Evolutionary conservation across 2,888 invertebrate genomes (phyloP), one percentile per base, ranked within the genome.

Genomic region (Sinotaia quadrata): DNA sequence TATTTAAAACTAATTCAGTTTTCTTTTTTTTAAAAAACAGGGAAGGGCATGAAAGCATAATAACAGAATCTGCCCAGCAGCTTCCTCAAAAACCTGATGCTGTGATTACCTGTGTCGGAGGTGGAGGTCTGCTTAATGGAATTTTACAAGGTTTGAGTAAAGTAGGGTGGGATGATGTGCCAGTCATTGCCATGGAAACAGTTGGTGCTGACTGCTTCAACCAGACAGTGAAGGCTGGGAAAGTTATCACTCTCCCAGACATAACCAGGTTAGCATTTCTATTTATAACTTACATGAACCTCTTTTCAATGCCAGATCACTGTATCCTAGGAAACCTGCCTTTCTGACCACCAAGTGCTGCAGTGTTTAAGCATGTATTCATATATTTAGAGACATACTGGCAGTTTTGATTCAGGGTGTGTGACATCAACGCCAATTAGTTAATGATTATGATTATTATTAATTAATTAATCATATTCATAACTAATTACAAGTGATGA

Each of bases 151-250:
- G 84, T 2, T 79, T 89, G 79, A 75, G 83, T 54, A 75, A 77
- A 31, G 84, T 83, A 3, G 88, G 87, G 29, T 87, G 87, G 88
- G 71, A 76, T 21, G 84, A 89, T 67, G 88, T 89, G 33, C 89
- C 89, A 4, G 77, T 90, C 8, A 69, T 90, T 44, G 88, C 89
- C 60, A 87, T 90, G 88, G 90, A 90, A 79, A 90, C 90, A 4
- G 77, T 78, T 15, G 90, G 90, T 2, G 88, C 90, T 4, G 84
- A 89, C 68, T 88, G 89, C 72, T 87, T 89, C 58, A 87, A 88
- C 77, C 82, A 84, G 10, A 85, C 89, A 0, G 69, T 90, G 7
- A 79, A 86, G 69, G 88, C 86, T 27, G 88, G 87, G 0, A 82
- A 80, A 69, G 69, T 87, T 3, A 86, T 89, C 2, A 85, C 86